Base-by-base conservation (phyloP, 1,140 invertebrate genomes). In the Halictus rubicundus region DNA sequence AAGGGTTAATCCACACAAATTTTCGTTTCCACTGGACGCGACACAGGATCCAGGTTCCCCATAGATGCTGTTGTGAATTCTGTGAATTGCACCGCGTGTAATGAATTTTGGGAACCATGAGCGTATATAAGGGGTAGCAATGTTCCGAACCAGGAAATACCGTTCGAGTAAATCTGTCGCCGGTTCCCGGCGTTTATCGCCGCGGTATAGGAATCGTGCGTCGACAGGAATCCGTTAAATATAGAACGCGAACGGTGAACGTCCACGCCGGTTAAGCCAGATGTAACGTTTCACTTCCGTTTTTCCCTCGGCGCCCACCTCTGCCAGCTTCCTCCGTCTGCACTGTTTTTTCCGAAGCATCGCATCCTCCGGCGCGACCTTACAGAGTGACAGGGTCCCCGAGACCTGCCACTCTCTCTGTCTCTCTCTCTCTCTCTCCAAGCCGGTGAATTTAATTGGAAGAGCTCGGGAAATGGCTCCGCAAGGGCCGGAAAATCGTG, bases 211-310 rank as follows among this genome's bases (percentile, higher is more conserved):
- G 66, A 87, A 86, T 86, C 82, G 74, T 83, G 71, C 49, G 49
- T 78, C 80, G 80, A 82, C 86, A 75, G 80, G 73, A 87, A 88
- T 85, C 39, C 80, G 78, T 54, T 88, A 88, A 88, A 88, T 88
- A 88, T 88, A 88, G 86, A 83, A 52, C 49, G 80, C 80, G 32
- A 32, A 32, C 64, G 54, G 52, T 76, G 52, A 63, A 46, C 77
- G 80, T 82, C 77, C 49, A 73, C 46, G 73, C 39, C 80, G 73
- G 82, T 88, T 88, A 88, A 87, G 80, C 89, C 89, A 90, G 89
- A 90, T 90, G 89, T 88, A 89, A 90, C 88, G 87, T 88, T 88
- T 90, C 88, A 86, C 88, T 90, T 90, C 88, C 89, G 89, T 87
- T 89, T 86, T 85, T 70, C 27, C 79, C 71, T 21, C 46, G 72